Base-by-base conservation (phyloP, 2,113 vertebrate species). In the Theristicus caerulescens region DNA sequence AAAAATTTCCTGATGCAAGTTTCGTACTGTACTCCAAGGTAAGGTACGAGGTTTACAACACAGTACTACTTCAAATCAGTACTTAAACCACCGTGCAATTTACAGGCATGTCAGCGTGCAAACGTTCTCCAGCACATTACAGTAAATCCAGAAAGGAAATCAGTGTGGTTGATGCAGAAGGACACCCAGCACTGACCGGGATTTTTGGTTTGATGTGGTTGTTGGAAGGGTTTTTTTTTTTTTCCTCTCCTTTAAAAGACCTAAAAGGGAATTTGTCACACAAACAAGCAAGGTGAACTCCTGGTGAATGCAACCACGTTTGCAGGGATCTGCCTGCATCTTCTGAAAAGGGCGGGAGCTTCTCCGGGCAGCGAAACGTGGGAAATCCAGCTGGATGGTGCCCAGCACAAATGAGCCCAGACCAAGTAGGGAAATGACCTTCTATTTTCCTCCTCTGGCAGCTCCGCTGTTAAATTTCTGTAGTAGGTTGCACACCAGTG, bases 221-320 rank as follows among this genome's bases (percentile, higher is more conserved):
- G 19, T 17, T 38, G 13, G 25, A 52, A 67, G 32, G 24, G 1
- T 3, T 65, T 51, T 62, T 25, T 11, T 25, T 11, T 11, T 14
- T 14, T 4, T 14, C 25, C 27, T 66, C 67, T 66, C 13, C 57
- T 67, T 62, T 42, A 4, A 19, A 77, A 58, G 29, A 36, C 10
- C 15, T 16, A 13, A 42, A 54, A 44, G 24, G 34, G 38, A 69
- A 69, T 32, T 6, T 47, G 51, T 26, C 59, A 69, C 29, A 16
- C 21, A 31, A 40, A 42, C 9, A 31, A 80, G 52, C 2, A 1
- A 85, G 34, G 29, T 13, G 52, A 82, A 62, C 29, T 64, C 38
- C 55, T 20, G 26, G n/a, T 19, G 44, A 91, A 76, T 0, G 10
- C 40, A 34, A 27, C 6, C 3, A 0, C 0, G 0, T 40, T 49